These are phyloP conservation scores for Nestor notabilis DNA, from an alignment of 2,113 vertebrate genomes.

Conservation along the genomic window DNA sequence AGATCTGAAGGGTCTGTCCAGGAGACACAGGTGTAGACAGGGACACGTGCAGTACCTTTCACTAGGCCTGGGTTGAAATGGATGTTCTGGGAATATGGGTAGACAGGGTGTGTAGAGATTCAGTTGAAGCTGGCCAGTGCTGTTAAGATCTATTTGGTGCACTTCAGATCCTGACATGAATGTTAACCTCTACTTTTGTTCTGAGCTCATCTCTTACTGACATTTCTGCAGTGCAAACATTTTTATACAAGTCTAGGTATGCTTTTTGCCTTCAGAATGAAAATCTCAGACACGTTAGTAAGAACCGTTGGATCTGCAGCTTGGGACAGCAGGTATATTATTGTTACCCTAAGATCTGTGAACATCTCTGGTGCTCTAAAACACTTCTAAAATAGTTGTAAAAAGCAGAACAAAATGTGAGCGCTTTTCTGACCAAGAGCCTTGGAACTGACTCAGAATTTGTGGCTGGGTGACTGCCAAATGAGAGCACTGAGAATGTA, in stretches of 20 bases:
- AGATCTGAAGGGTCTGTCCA: neutral
- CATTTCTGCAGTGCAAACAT: neutral
- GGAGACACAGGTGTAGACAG: neutral
- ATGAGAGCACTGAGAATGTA: neutral
- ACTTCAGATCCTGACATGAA: neutral
- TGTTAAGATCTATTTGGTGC: neutral
- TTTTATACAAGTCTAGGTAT: neutral
- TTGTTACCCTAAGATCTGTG: neutral
- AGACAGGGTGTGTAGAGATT: neutral
- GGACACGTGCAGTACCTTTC: neutral
- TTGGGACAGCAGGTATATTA: neutral
- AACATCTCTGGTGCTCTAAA: neutral
- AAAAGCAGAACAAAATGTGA: neutral
- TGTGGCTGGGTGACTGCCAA: neutral
- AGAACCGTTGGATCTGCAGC: neutral
- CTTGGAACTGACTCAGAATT: neutral
- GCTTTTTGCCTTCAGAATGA: neutral
- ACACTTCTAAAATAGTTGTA: neutral
- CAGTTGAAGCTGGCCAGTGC: neutral
- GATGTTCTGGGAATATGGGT: too few species aligned
- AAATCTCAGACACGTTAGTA: neutral
- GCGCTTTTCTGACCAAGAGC: neutral
- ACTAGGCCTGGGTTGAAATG: neutral
- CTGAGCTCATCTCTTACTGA: neutral
- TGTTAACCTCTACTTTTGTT: neutral